Percentiles rank a stretch among this genome's conserved stretches.
phyloP scores from a whole-genome alignment of 1,140 invertebrate genomes.

The Tetramorium simillimum region DNA sequence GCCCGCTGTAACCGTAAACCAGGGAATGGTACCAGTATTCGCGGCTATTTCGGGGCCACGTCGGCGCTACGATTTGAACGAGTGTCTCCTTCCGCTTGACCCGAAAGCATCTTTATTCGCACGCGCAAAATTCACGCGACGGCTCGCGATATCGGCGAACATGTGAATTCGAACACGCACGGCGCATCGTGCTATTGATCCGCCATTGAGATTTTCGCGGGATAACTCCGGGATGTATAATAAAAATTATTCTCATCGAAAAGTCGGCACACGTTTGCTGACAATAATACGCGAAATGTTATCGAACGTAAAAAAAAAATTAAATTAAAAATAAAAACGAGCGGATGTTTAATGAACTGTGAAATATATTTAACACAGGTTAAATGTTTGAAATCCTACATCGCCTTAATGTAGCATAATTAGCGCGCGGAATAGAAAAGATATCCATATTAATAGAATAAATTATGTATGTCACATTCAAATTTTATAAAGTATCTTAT shows the following conservation, averaged over 20 bases:
- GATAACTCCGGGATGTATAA: neutral
- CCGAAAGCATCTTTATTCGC: conserved; percentile 72
- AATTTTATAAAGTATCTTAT: neutral
- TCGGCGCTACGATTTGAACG: conserved; percentile 73
- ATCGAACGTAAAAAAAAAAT: conserved; percentile 3
- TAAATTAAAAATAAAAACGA: neutral
- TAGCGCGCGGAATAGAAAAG: neutral
- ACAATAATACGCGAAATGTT: neutral
- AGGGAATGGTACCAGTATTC: conserved; percentile 75
- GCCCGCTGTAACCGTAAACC: conserved; percentile 75
- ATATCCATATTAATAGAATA: conserved; percentile 17
- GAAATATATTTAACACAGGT: conserved; percentile 17
- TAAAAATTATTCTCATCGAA: neutral
- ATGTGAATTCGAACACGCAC: neutral
- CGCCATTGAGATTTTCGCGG: neutral
- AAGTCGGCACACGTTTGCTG: neutral
- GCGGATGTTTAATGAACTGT: neutral
- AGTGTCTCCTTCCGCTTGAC: conserved; percentile 72
- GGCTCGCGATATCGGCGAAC: neutral
- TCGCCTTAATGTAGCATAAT: neutral
- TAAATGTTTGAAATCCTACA: conserved; percentile 21
- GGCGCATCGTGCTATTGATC: neutral
- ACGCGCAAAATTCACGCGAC: conserved; percentile 16
- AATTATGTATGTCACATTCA: neutral
- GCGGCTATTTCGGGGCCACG: conserved; percentile 73